Evolutionary conservation across 2,797 vertebrate species (phyloP).

Genomic region (Hyperoplus lanceolatus): DNA sequence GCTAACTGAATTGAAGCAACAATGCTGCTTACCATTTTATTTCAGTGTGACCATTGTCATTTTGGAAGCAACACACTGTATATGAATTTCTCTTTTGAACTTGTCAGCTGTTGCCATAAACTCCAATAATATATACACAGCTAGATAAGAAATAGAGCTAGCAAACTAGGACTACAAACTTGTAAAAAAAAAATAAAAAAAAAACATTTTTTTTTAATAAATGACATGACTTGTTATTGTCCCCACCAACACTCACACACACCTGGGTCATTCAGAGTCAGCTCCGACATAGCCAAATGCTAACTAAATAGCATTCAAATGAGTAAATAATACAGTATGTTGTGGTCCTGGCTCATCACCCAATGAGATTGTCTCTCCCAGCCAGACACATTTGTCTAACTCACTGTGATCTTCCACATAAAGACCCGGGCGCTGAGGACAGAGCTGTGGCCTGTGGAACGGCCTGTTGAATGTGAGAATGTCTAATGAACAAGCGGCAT

Average conservation of each 20-base stretch:
- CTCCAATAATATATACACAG: not conserved
- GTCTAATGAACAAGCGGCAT: conserved; percentile 84
- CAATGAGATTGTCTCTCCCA: conserved; percentile 6
- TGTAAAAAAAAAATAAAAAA: no score
- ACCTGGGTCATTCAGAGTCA: not conserved
- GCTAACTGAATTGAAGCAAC: not conserved
- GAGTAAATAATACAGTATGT: not conserved
- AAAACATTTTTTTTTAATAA: no score
- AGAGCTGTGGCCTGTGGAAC: conserved; percentile 70
- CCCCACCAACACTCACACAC: not conserved
- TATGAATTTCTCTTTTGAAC: not conserved
- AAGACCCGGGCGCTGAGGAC: conserved; percentile 52
- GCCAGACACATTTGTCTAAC: conserved; percentile 25
- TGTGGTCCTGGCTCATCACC: not conserved
- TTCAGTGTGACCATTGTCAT: not conserved
- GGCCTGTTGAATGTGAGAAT: conserved; percentile 83
- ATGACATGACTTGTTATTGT: not conserved
- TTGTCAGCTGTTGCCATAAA: not conserved
- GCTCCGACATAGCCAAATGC: not conserved
- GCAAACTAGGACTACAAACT: no score
- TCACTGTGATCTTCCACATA: conserved; percentile 27
- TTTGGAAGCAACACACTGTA: not conserved
- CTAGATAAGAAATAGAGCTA: no score
- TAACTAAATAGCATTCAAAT: not conserved
- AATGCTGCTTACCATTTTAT: not conserved